phyloP scores from a whole-genome alignment of 2,113 vertebrate species.

The Mionectes macconnelli region DNA sequence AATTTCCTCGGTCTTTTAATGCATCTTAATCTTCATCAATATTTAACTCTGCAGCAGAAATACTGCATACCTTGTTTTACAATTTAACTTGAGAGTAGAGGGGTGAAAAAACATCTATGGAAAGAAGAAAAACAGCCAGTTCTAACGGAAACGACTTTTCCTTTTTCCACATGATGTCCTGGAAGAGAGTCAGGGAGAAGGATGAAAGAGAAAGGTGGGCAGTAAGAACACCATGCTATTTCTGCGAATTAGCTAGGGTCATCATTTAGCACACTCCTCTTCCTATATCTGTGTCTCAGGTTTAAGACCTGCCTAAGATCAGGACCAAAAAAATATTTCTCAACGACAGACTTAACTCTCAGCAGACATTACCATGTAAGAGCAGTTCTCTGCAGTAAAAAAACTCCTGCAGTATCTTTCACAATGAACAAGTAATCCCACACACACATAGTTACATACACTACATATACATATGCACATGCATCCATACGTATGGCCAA shows the following conservation, averaged over 20 bases:
- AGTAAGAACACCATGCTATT: neutral
- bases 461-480: rapidly evolving
- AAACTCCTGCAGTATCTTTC: neutral
- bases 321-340: neutral
- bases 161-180: conserved; percentile 14
- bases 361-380: rapidly evolving
- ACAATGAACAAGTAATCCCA: neutral
- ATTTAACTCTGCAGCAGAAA: conserved; percentile 50
- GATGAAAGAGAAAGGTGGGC: conserved; percentile 1
- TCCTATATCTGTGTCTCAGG: neutral
- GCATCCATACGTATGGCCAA: rapidly evolving
- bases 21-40: conserved; percentile 55
- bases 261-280: neutral
- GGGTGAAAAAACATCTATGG: neutral
- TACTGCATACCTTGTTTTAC: conserved; percentile 31
- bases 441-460: neutral
- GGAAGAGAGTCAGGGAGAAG: conserved; percentile 5
- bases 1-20: conserved; percentile 44
- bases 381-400: neutral
- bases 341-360: neutral
- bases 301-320: neutral
- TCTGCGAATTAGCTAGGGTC: neutral
- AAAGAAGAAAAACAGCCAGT: conserved; percentile 24
- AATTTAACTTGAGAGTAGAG: neutral
- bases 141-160: conserved; percentile 3